These are phyloP conservation scores for Sinocyclocheilus rhinocerous DNA, from an alignment of 2,113 vertebrate species.

Conservation along the genomic window DNA sequence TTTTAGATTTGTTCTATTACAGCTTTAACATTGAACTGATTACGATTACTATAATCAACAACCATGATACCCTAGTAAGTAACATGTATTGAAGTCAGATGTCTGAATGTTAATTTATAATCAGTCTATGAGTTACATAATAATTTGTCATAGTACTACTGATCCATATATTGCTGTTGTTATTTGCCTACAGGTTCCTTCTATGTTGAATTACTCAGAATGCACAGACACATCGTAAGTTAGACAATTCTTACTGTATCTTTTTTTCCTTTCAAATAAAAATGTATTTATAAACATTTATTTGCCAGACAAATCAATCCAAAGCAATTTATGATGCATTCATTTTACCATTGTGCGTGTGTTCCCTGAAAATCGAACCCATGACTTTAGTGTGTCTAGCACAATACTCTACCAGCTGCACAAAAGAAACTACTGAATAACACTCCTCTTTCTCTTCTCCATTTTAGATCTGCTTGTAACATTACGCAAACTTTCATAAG, in stretches of 20 bases:
- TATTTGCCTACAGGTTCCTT: not conserved
- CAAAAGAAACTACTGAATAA: too few species aligned
- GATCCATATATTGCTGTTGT: not conserved
- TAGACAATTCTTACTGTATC: not conserved
- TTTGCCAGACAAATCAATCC: not conserved
- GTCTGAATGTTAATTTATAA: not conserved
- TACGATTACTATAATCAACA: fast-evolving
- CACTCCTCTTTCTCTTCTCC: not conserved
- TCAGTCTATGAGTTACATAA: not conserved
- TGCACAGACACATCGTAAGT: not conserved
- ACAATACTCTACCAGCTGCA: not conserved
- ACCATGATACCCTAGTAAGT: not conserved
- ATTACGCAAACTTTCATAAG: not conserved
- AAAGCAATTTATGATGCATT: not conserved
- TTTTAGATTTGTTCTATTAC: slow-evolving; percentile 18
- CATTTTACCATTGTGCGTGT: not conserved
- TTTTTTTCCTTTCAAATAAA: not conserved
- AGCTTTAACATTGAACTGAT: not conserved
- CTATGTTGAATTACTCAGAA: not conserved
- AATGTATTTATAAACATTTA: not conserved
- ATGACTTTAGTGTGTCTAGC: not conserved
- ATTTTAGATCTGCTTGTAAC: not conserved
- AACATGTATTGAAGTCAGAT: not conserved
- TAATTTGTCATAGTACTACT: not conserved
- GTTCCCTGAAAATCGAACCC: not conserved